These are phyloP conservation scores for Anoplopoma fimbria DNA, from an alignment of 2,113 vertebrate species.

Conservation along the genomic window DNA sequence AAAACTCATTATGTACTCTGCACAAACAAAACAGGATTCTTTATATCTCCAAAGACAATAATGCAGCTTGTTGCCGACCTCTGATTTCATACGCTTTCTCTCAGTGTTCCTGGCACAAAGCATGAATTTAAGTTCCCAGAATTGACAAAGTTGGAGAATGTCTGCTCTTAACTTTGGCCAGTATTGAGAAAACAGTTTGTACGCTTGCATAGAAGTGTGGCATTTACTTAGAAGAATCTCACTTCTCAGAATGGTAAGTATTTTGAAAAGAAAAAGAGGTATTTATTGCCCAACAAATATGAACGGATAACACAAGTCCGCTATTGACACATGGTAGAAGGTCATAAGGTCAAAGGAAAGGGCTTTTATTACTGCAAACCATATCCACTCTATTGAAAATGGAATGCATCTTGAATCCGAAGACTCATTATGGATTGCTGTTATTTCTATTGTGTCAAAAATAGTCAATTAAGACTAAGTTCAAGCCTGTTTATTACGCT, in stretches of 20 bases:
- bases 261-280: conserved; percentile 6
- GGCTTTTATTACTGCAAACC: not conserved
- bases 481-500: not conserved
- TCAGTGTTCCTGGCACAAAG: not conserved
- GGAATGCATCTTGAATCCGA: conserved; percentile 13
- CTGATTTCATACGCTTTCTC: conserved; percentile 7
- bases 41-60: conserved; percentile 10
- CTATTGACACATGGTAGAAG: conserved; percentile 2
- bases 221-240: conserved; percentile 14
- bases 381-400: not conserved
- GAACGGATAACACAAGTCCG: conserved; percentile 46
- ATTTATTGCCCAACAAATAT: conserved; percentile 53
- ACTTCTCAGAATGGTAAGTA: conserved; percentile 25
- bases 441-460: conserved; percentile 1
- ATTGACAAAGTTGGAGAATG: conserved; percentile 9
- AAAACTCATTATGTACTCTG: not conserved
- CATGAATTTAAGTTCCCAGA: not conserved
- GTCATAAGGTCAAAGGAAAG: conserved; percentile 12
- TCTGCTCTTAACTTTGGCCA: conserved; percentile 13
- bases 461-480: not conserved
- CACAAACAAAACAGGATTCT: not conserved
- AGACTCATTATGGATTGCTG: not conserved
- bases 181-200: conserved; percentile 15
- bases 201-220: not conserved
- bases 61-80: not conserved